Evolutionary conservation across 2,113 vertebrate species (phyloP).

Genomic region (Capreolus pygargus): DNA sequence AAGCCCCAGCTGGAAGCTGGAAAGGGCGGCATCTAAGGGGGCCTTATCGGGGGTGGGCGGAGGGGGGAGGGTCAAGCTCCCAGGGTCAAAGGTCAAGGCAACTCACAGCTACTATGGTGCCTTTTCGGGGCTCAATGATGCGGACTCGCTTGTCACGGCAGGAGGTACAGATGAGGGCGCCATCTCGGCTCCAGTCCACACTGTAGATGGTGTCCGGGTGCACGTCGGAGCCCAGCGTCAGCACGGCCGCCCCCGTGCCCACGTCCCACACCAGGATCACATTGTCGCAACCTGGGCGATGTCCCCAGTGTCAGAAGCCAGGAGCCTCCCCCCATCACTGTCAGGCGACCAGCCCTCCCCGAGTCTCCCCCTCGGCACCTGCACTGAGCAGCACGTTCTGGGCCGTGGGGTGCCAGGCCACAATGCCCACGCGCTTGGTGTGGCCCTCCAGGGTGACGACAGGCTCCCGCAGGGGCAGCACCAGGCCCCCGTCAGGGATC

Average conservation of each 20-base stretch:
- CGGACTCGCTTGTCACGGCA: constrained; percentile 91
- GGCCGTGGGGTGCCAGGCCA: constrained; percentile 92
- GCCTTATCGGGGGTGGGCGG: not conserved
- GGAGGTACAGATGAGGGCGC: constrained; percentile 87
- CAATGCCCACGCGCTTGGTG: constrained; percentile 91
- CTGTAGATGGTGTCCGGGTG: constrained; percentile 91
- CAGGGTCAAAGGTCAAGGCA: not conserved
- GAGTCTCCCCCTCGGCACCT: constrained; percentile 76
- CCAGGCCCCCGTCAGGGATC: constrained; percentile 88
- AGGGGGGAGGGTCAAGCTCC: not conserved
- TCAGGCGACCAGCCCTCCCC: not conserved
- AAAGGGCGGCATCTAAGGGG: not conserved
- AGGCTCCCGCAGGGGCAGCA: constrained; percentile 82
- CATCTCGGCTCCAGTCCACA: constrained; percentile 89
- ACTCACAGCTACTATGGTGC: constrained; percentile 84
- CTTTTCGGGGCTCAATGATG: constrained; percentile 87
- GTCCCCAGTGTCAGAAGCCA: not conserved
- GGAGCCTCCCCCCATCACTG: not conserved
- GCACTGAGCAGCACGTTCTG: constrained; percentile 92
- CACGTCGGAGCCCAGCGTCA: constrained; percentile 84
- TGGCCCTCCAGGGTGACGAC: constrained; percentile 92
- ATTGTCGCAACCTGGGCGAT: constrained; percentile 87
- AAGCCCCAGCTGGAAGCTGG: not conserved
- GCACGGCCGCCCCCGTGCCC: constrained; percentile 79
- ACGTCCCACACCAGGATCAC: constrained; percentile 91